Conservation (phyloP, 2,113 vertebrate genomes). For the Lynx canadensis region DNA sequence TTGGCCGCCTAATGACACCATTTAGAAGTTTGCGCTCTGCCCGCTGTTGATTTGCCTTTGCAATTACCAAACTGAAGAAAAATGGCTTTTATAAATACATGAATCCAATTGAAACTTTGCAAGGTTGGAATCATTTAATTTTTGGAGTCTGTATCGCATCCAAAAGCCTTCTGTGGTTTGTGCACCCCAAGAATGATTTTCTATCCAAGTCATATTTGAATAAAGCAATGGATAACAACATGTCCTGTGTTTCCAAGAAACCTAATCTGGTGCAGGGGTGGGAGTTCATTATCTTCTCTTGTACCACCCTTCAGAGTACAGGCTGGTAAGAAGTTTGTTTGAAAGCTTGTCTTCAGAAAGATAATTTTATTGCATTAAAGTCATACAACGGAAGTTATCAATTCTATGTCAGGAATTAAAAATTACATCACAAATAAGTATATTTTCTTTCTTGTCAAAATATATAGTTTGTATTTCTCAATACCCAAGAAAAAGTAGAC, state of each 20-base stretch:
- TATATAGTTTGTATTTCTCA: slow-evolving; percentile 39
- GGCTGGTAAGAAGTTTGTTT: slow-evolving; percentile 28
- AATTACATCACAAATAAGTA: slow-evolving; percentile 27
- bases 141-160: slow-evolving; percentile 70
- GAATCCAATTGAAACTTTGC: slow-evolving; percentile 59
- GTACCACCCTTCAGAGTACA: slow-evolving; percentile 12
- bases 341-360: slow-evolving; percentile 21
- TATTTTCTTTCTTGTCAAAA: slow-evolving; percentile 63
- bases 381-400: slow-evolving; percentile 50
- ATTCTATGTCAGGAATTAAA: slow-evolving; percentile 64
- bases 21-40: slow-evolving; percentile 41
- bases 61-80: slow-evolving; percentile 72
- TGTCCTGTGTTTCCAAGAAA: slow-evolving; percentile 56
- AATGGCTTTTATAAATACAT: slow-evolving; percentile 60
- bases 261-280: slow-evolving; percentile 3
- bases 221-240: slow-evolving; percentile 71
- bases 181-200: slow-evolving; percentile 71
- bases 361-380: slow-evolving; percentile 60
- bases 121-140: slow-evolving; percentile 65
- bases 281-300: slow-evolving; percentile 44
- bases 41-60: slow-evolving; percentile 51
- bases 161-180: slow-evolving; percentile 69
- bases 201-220: slow-evolving; percentile 76
- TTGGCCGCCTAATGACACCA: slow-evolving; percentile 30
- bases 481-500: not conserved